Evolutionary conservation across 2,113 vertebrate genomes (phyloP).

Genomic region (Nerophis lumbriciformis): DNA sequence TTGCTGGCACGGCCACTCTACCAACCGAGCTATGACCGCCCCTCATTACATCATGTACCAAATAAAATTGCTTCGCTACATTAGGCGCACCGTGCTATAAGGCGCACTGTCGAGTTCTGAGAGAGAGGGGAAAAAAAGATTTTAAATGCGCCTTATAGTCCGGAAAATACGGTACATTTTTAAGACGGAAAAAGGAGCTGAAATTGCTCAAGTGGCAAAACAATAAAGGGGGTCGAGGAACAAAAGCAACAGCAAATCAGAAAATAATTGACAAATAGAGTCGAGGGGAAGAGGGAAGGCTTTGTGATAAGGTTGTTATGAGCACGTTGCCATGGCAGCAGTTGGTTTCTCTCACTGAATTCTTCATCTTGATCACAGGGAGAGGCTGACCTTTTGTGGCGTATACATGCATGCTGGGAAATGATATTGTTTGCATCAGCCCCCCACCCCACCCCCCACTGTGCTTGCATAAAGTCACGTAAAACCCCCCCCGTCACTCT

Average conservation of each 20-base stretch:
- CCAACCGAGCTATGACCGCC: no score
- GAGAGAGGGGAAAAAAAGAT: no score
- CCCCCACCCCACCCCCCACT: not conserved
- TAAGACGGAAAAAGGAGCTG: not conserved
- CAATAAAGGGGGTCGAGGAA: not conserved
- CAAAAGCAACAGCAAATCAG: not conserved
- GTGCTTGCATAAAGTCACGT: not conserved
- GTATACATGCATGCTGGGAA: conserved; percentile 16
- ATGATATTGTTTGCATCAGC: conserved; percentile 25
- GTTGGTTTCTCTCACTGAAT: conserved; percentile 36
- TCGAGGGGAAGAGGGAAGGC: not conserved
- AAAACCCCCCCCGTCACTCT: conserved; percentile 13
- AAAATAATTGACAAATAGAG: not conserved
- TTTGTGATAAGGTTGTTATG: conserved; percentile 37
- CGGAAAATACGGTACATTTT: not conserved
- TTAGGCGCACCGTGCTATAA: no score
- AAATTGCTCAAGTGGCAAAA: not conserved
- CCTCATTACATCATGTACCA: no score
- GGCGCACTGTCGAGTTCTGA: no score
- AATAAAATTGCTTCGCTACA: no score
- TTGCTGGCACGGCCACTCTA: no score
- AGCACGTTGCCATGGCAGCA: conserved; percentile 50
- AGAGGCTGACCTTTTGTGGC: conserved; percentile 30
- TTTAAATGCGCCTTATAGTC: no score
- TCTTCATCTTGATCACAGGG: conserved; percentile 35